Base-by-base conservation (phyloP, 2,113 vertebrate genomes). In the Rhinopomastus cyanomelas region DNA sequence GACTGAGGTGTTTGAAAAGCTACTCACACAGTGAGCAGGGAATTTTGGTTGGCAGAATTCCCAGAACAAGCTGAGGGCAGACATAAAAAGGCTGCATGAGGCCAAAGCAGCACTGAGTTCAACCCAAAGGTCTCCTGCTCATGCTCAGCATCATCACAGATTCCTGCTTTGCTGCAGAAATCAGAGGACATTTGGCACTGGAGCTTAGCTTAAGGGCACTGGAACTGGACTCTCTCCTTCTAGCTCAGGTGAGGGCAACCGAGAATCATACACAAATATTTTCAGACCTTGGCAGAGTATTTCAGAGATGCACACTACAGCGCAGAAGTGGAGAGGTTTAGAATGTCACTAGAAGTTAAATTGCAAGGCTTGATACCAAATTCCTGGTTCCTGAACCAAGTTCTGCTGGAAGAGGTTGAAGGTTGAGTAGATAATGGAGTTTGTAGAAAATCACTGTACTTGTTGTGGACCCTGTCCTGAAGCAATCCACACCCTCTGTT, bases 21-120 rank as follows among this genome's bases (percentile, higher is more conserved):
- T 87, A 36, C 89, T 94, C 64, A 42, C 66, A 57, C 32, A 37
- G 81, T 9, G 51, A 94, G 64, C 5, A 3, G 64, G 42, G 75
- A 92, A 80, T 82, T 89, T 82, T 80, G 29, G 12, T 80, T 93
- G 91, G 93, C 93, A 71, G 48, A 65, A 87, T n/a, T 73, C 94
- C 93, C 82, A 80, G 85, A 65, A n/a, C 12, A 19, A 66, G 67
- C 37, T 8, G 48, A 92, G 42, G 65, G 51, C 71, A 87, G 68
- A 56, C 68, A 87, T 44, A 46, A 79, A 87, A 91, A 91, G 81
- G 80, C 85, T 85, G 75, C 55, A 34, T 5, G 9, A 93, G 81
- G 75, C 89, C 84, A 94, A 73, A 65, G 78, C 51, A 56, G 34
- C 2, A 0, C 20, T 37, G 52, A 80, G 53, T 52, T 67, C 0